Base-by-base conservation (phyloP, 2,888 invertebrate species). In the Copidosoma aretas region DNA sequence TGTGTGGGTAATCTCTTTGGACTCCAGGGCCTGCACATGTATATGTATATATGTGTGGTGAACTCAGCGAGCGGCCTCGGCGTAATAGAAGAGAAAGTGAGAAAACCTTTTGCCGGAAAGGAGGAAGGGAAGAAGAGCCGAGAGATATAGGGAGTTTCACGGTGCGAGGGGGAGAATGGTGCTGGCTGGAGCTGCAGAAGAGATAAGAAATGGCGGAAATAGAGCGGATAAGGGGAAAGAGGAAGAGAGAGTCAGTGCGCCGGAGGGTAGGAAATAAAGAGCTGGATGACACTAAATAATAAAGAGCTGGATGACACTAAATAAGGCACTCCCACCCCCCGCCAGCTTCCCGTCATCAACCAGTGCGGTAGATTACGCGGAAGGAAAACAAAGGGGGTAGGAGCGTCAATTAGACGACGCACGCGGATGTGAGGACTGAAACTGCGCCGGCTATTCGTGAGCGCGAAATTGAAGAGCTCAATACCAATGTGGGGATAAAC, bases 201-300 rank as follows among this genome's bases (percentile, higher is more conserved):
- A 68, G 64, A 64, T 64, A 68, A 64, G 60, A 64, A 68, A 64
- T 56, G 62, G 63, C 56, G 64, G 64, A 68, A 68, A 64, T 68
- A 68, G 60, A 68, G 64, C 56, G 60, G 61, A 68, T 68, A n/a
- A n/a, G n/a, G n/a, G n/a, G n/a, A n/a, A n/a, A n/a, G n/a, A n/a
- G 58, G 24, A 43, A 59, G 46, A 46, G 46, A 46, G 46, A 49
- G 59, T 1, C 15, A 12, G 43, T 17, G 10, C 19, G 41, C 56
- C 51, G n/a, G 67, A 62, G 60, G 57, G 32, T 32, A 8, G 64
- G 60, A 53, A 64, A 58, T 57, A 61, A 60, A 61, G 58, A 58
- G 60, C 41, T 21, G 24, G 43, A 32, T 15, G 54, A 49, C 58
- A 69, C 62, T 69, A 69, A 69, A 69, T 65, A 69, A n/a, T n/a